phyloP scores from a whole-genome alignment of 1,140 invertebrate genomes.

The Papilio polyxenes region DNA sequence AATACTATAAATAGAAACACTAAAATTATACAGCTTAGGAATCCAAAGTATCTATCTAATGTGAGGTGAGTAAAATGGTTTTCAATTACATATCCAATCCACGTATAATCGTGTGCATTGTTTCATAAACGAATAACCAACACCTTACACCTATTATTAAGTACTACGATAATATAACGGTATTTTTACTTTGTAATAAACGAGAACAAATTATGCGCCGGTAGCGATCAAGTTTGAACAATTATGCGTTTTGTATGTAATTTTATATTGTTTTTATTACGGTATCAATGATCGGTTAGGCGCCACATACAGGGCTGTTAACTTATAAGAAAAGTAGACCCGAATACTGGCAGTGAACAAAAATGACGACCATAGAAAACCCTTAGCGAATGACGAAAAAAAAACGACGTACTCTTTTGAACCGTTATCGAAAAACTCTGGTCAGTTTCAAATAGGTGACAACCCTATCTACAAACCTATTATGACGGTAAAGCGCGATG shows the following conservation, averaged over 20 bases:
- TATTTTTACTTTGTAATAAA: neutral
- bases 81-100: slow-evolving; percentile 18
- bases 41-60: neutral
- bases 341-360: too few species aligned
- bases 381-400: too few species aligned
- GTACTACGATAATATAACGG: neutral
- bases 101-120: neutral
- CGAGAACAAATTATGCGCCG: slow-evolving; percentile 21
- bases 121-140: slow-evolving; percentile 17
- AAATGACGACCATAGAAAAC: too few species aligned
- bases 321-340: neutral
- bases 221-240: slow-evolving; percentile 16
- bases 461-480: neutral
- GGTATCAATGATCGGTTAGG: slow-evolving; percentile 3
- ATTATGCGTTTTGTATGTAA: slow-evolving; percentile 16
- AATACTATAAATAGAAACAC: neutral
- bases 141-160: slow-evolving; percentile 2
- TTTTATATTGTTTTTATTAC: slow-evolving; percentile 17
- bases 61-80: neutral
- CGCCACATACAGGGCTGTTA: neutral
- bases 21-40: neutral
- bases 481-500: slow-evolving; percentile 22
- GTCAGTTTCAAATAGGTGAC: neutral
- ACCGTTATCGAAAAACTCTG: too few species aligned
- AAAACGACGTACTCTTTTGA: too few species aligned